Base-by-base conservation (phyloP, 1,140 invertebrate genomes). In the Drosophila nannoptera region DNA sequence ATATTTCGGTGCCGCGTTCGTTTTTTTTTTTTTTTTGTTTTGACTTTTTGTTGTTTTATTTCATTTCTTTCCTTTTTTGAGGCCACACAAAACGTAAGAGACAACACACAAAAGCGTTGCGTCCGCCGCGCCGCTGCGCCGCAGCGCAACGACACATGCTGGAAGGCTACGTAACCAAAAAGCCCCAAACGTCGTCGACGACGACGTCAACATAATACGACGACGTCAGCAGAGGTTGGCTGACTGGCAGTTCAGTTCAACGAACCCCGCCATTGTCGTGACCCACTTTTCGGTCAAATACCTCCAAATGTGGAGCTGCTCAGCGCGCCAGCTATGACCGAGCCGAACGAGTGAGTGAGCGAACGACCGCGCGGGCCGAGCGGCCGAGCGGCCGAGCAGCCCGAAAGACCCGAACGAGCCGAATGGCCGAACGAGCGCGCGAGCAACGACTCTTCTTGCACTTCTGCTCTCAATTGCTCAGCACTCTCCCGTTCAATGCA, bases 181-280 rank as follows among this genome's bases (percentile, higher is more conserved):
- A 73, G 69, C 75, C 70, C 78, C 81, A 71, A 83, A 73, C 77
- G 66, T 49, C 62, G 52, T 61, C 61, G 62, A 50, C 69, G 16
- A 50, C 60, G 56, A 59, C 76, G 45, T 83, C 53, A 69, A 67
- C 78, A 71, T 71, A 67, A 71, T 60, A 71, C 69, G 43, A 71
- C 63, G 64, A 71, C 69, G 69, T 73, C 66, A 61, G 66, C 80
- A 77, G 69, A 68, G 81, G 66, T 73, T 78, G 73, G 56, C 67
- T 73, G 62, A 65, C 80, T 66, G 70, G 74, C 60, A 77, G 81
- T 74, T 77, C 73, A 89, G 88, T 89, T 89, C 88, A 89, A 86
- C 86, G 88, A 89, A 89, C 88, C 77, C 76, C 73, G 71, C 83
- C 87, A 89, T 89, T 89, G 88, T 89, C 88, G 88, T 89, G 88